A percentile compares a stretch with the other conserved stretches of the same genome.
These are phyloP conservation scores for Erythrolamprus reginae DNA, from an alignment of 2,113 vertebrate species.

Conservation along the genomic window DNA sequence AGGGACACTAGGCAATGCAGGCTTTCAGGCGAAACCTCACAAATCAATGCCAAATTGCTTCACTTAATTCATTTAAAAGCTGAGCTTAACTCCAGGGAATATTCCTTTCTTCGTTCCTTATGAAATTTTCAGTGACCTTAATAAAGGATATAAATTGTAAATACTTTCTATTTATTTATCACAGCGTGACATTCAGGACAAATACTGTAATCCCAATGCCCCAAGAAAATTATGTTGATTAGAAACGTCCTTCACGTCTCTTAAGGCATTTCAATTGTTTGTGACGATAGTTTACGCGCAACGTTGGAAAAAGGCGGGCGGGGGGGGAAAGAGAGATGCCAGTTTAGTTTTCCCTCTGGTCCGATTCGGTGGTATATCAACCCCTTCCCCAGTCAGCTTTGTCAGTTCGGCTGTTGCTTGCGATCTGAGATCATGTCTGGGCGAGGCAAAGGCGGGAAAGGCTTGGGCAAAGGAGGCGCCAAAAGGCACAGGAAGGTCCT, in stretches of 20 bases:
- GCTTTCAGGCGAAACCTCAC: not conserved
- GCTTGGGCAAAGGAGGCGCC: not conserved
- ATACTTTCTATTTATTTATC: not conserved
- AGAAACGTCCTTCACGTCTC: not conserved
- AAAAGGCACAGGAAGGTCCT: not conserved
- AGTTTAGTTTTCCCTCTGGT: not conserved
- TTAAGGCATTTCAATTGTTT: not conserved
- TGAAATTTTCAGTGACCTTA: not conserved
- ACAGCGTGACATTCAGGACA: not conserved
- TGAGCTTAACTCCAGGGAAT: not conserved
- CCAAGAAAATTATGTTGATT: not conserved
- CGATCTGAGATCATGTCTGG: fast-evolving
- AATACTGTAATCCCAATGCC: not conserved
- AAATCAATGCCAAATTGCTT: not conserved
- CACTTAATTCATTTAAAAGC: not conserved
- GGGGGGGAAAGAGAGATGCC: not conserved
- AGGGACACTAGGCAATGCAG: not conserved
- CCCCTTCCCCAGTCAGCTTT: not conserved
- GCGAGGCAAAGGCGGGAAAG: not conserved
- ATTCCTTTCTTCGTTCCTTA: not conserved
- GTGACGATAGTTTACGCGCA: not conserved
- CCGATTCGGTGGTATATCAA: fast-evolving
- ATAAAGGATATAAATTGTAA: not conserved
- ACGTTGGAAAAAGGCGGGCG: not conserved
- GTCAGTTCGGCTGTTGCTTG: fast-evolving